phyloP scores from a whole-genome alignment of 2,113 vertebrate genomes.

The Conger conger region DNA sequence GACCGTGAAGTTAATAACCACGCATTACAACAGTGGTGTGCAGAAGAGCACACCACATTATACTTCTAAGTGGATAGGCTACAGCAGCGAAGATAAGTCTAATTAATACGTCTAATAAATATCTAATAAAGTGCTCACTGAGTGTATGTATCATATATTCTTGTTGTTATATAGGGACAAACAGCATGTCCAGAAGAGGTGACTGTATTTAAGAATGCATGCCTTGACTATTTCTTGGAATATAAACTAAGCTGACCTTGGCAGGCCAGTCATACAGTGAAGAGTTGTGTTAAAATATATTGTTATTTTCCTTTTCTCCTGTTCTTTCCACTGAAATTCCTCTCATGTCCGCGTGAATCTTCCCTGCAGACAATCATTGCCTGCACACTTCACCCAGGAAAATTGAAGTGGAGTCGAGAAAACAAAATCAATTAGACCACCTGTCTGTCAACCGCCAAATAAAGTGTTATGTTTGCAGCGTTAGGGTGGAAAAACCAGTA shows the following conservation, averaged over 20 bases:
- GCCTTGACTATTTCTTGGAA: not conserved
- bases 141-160: too few species aligned
- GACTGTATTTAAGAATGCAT: not conserved
- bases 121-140: too few species aligned
- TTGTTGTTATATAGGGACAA: too few species aligned
- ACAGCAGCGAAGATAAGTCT: too few species aligned
- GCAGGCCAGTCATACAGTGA: not conserved
- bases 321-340: conserved; percentile 14
- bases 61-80: too few species aligned
- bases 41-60: too few species aligned
- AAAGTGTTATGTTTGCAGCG: not conserved
- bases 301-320: conserved; percentile 24
- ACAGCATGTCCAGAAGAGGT: too few species aligned
- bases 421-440: conserved; percentile 13
- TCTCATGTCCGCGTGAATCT: conserved; percentile 35
- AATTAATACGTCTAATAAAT: too few species aligned
- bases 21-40: too few species aligned
- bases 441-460: conserved; percentile 4
- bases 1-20: too few species aligned
- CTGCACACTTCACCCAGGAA: conserved; percentile 33
- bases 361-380: conserved; percentile 29
- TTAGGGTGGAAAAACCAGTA: conserved; percentile 17
- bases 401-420: conserved; percentile 20
- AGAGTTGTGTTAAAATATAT: too few species aligned
- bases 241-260: not conserved